Base-by-base conservation (phyloP, 2,113 vertebrate species). In the Ciconia stormi region DNA sequence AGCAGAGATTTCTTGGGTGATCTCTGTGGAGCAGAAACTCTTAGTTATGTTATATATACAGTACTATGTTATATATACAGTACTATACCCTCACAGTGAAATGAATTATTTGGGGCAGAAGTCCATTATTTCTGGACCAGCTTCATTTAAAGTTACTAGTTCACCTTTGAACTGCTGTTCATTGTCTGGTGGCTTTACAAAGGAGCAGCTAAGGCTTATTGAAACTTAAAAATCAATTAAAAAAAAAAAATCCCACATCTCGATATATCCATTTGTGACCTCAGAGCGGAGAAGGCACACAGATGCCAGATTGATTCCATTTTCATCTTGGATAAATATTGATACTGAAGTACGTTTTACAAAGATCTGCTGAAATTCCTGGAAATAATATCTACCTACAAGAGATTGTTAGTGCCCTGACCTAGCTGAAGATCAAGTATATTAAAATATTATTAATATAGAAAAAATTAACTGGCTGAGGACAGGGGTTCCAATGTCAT, bases 171-270 rank as follows among this genome's bases (percentile, higher is more conserved):
- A 91, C 89, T 95, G 36, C 65, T 91, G n/a, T 78, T 81, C n/a
- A 17, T 81, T 93, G 59, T 80, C 49, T 78, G 17, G 52, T 93
- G 77, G 36, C 61, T 89, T 84, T 87, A 79, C 38, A 79, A 44
- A 84, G 72, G 59, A 82, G 47, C n/a, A 89, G 56, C 52, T 59
- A 19, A 87, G 61, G 53, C 66, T 84, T 82, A 88, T 10, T 91
- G 70, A 59, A 94, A 89, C 62, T 91, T 96, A 56, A 92, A 91
- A 96, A 95, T 92, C 88, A 93, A 88, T 94, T 95, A 53, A 82
- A 90, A 71, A 74, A 61, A 44, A 38, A 46, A 44, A 74, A 27
- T 50, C 50, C 32, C 34, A 9, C 42, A 53, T 92, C 58, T 85
- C 36, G 59, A 6, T 65, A 19, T 65, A 56, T 67, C 69, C 49